Percentiles rank a stretch among this genome's conserved stretches.
phyloP scores from a whole-genome alignment of 2,797 vertebrate species.

The Cirrhinus molitorella region DNA sequence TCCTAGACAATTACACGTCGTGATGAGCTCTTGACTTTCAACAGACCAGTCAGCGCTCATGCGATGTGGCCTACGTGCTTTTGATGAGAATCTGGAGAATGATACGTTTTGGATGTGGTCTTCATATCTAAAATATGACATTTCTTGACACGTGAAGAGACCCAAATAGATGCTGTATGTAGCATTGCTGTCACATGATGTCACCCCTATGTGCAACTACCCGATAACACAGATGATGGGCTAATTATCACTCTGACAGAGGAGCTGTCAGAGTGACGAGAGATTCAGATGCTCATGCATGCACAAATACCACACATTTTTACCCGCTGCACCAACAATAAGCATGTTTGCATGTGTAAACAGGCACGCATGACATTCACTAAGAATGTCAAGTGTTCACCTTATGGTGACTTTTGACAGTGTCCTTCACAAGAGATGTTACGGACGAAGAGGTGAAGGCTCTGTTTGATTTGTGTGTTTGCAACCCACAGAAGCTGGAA shows the following conservation, averaged over 20 bases:
- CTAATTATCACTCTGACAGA: not conserved
- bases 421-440: not conserved
- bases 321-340: not conserved
- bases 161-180: not conserved
- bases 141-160: not conserved
- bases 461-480: slow-evolving; percentile 1
- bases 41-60: not conserved
- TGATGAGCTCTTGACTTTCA: not conserved
- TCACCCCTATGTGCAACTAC: not conserved
- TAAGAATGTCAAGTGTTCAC: slow-evolving; percentile 21
- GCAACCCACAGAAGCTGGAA: not conserved
- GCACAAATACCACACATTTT: slow-evolving; percentile 16
- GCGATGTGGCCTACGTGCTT: not conserved
- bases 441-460: not conserved
- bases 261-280: not conserved
- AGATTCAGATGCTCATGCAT: not conserved
- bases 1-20: slow-evolving; percentile 28
- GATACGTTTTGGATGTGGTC: not conserved
- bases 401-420: not conserved
- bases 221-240: not conserved
- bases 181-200: not conserved
- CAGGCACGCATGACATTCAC: not conserved
- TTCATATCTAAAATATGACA: not conserved
- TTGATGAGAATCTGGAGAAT: not conserved
- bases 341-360: slow-evolving; percentile 1